Base-by-base conservation (phyloP, 1,140 invertebrate species). In the Neodiprion fabricii region DNA sequence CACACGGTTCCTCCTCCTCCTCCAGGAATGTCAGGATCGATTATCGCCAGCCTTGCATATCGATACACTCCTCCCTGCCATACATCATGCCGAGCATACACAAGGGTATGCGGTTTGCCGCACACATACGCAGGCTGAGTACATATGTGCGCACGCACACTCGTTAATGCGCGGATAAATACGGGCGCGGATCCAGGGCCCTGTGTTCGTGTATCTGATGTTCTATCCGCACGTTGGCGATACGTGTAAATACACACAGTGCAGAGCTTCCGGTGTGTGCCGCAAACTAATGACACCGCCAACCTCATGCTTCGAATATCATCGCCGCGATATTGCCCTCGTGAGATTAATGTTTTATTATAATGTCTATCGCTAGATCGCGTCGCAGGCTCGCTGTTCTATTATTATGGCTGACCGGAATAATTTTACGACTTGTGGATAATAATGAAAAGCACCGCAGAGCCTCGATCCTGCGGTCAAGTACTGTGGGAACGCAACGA, bases 281-380 rank as follows among this genome's bases (percentile, higher is more conserved):
- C 75, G 77, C 78, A 77, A 84, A 83, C 84, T 84, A 85, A 85
- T 85, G 82, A 82, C 81, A 84, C 80, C 79, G 66, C 50, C 61
- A 77, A 78, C 75, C 82, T 86, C 85, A 84, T 86, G 85, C 82
- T 82, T 85, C 82, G 86, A 88, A 87, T 87, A 86, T 86, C 82
- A 84, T 83, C 83, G 79, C 75, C 65, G 74, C 82, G 83, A 87
- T 86, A 87, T 86, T 87, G 84, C 85, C 82, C 82, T 77, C 76
- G 80, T 82, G 78, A 84, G 81, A 85, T 84, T 84, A 84, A 85
- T 85, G 84, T 79, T 84, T 81, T 77, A 77, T 78, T 61, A 61
- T 61, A 61, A 61, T 61, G 53, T 61, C 53, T 61, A 12, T 61
- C 53, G 53, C n/a, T 61, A 12, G 53, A 17, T 17, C 53, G 53